Conservation (phyloP, 2,113 vertebrate species). For the Elanus axillaris region DNA sequence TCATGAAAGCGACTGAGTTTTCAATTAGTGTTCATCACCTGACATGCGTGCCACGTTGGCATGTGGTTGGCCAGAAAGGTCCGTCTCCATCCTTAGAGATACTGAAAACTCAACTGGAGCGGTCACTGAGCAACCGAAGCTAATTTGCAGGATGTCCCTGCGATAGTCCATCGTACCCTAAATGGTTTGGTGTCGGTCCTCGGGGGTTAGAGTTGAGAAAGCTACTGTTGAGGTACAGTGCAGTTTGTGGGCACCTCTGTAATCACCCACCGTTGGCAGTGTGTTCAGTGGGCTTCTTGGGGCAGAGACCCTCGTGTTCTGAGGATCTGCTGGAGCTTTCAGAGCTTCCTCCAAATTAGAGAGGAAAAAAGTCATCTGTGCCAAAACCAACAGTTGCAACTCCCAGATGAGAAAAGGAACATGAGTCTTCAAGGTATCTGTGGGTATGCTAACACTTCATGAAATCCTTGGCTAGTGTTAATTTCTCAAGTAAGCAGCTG, state of each 20-base stretch:
- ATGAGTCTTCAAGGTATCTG: background rate
- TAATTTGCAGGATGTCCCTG: rapidly evolving
- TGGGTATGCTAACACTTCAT: background rate
- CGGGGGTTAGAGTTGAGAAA: background rate
- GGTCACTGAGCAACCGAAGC: background rate
- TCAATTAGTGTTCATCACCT: background rate
- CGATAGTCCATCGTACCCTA: rapidly evolving
- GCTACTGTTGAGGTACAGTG: background rate
- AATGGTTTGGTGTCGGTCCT: background rate
- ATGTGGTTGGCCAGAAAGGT: background rate
- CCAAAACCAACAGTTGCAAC: background rate
- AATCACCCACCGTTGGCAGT: rapidly evolving
- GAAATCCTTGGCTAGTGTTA: background rate
- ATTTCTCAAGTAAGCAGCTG: background rate
- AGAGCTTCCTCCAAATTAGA: background rate
- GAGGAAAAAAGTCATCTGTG: background rate
- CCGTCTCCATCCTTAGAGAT: background rate
- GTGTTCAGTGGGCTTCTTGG: background rate
- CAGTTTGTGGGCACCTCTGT: background rate
- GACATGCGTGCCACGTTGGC: rapidly evolving
- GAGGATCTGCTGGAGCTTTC: background rate
- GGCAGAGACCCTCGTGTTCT: background rate
- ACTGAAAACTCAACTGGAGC: background rate
- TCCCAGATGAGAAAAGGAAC: background rate
- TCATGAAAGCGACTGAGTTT: rapidly evolving